Evolutionary conservation across 2,888 invertebrate species (phyloP).

Genomic region (Drosophila monieri): DNA sequence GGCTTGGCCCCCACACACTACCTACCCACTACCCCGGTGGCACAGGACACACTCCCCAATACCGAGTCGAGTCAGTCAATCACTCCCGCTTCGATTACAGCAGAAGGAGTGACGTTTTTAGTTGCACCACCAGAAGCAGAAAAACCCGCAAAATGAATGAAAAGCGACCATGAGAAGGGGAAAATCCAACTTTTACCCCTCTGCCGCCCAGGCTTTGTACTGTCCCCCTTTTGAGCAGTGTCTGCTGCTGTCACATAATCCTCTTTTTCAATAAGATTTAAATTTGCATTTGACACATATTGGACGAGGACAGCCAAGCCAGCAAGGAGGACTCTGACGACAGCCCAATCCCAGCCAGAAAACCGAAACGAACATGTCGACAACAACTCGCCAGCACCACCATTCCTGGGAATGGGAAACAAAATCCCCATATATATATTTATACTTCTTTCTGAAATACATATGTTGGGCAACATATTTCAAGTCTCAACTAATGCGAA

Average conservation of each 20-base stretch:
- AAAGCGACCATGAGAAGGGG: slow-evolving; percentile 23
- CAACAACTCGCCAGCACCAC: slow-evolving; percentile 10
- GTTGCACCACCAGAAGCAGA: slow-evolving; percentile 33
- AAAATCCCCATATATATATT: slow-evolving; percentile 11
- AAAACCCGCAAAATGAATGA: slow-evolving; percentile 39
- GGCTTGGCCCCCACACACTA: neutral
- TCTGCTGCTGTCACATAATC: slow-evolving; percentile 79
- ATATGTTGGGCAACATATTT: neutral
- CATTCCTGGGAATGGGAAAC: slow-evolving; percentile 5
- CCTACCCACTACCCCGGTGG: neutral
- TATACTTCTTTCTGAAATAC: neutral
- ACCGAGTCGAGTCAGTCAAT: slow-evolving; percentile 44
- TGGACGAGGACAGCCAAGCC: slow-evolving; percentile 69
- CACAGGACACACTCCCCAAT: slow-evolving; percentile 7
- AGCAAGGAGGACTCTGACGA: slow-evolving; percentile 55
- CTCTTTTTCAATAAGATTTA: slow-evolving; percentile 80
- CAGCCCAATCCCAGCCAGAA: slow-evolving; percentile 40
- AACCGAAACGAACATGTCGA: slow-evolving; percentile 32
- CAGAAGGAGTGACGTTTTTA: slow-evolving; percentile 47
- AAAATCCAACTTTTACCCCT: slow-evolving; percentile 1
- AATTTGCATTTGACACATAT: slow-evolving; percentile 81
- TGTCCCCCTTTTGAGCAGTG: slow-evolving; percentile 31
- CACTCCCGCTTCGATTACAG: slow-evolving; percentile 48
- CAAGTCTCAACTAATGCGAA: neutral
- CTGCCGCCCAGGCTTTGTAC: slow-evolving; percentile 6